phyloP scores from a whole-genome alignment of 2,113 vertebrate genomes.

The Rhinoptilus africanus region DNA sequence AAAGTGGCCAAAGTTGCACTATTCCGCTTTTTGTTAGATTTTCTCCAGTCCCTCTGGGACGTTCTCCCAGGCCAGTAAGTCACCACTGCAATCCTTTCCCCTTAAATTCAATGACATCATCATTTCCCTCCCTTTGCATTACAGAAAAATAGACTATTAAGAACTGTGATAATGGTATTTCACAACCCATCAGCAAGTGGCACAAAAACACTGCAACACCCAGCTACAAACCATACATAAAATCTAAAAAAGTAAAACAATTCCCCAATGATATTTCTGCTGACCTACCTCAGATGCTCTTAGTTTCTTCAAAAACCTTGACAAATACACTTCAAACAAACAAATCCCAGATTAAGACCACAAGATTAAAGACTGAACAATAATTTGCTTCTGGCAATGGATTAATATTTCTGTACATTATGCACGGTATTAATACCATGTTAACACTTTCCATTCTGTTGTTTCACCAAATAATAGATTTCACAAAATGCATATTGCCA shows the following conservation, averaged over 20 bases:
- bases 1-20: background rate
- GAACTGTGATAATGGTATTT: background rate
- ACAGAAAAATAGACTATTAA: background rate
- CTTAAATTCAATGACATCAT: background rate
- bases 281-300: background rate
- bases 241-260: background rate
- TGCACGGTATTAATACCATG: rapidly evolving
- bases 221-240: background rate
- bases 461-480: background rate
- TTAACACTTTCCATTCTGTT: background rate
- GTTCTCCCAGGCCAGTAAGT: background rate
- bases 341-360: background rate
- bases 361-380: background rate
- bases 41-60: background rate
- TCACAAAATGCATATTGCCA: background rate
- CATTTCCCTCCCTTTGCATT: background rate
- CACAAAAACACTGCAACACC: background rate
- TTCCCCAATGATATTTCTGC: background rate
- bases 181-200: background rate
- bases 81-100: background rate
- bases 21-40: background rate
- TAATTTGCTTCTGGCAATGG: background rate
- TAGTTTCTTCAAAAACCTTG: background rate
- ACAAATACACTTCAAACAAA: background rate
- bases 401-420: background rate